Base-by-base conservation (phyloP, 1,140 invertebrate genomes). In the Araneus ventricosus region DNA sequence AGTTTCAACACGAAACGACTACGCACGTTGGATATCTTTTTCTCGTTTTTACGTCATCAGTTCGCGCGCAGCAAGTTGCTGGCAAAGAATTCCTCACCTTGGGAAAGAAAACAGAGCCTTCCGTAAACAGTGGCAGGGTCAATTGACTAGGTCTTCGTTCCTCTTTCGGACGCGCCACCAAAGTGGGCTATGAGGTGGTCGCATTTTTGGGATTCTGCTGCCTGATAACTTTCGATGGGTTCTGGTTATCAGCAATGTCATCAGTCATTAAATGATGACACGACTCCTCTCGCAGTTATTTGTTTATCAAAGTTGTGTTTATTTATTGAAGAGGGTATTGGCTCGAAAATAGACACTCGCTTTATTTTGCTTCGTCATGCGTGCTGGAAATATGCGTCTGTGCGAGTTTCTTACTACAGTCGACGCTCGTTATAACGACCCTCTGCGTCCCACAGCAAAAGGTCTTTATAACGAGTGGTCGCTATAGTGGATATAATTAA, bases 131-230 rank as follows among this genome's bases (percentile, higher is more conserved):
- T 52, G 39, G 39, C 24, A 84, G 82, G 82, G 82, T 84, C 82
- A 84, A 84, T 57, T 84, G n/a, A n/a, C 27, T 67, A 10, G 27
- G 45, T 52, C 45, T 52, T 14, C 22, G 30, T 39, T 30, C 75
- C 34, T 80, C 30, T 63, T 63, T 63, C 20, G 6, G 59, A 22
- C 5, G 59, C 20, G 22, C 59, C 22, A n/a, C 59, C 14, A 10
- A 84, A 84, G 82, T 84, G 82, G 82, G 82, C 27, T 84, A 84
- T 8, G 82, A 52, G 82, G 82, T 84, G 82, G 82, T 52, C 82
- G 82, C 82, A 84, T 84, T 84, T 84, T 84, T 84, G n/a, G 45
- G 39, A 84, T 75, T 67, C 63, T 67, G 63, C 63, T 67, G 63
- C n/a, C 10, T 22, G 63, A 27, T 27, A 67, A 67, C 63, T 67